Conservation (phyloP, 2,797 vertebrate species). For the Gallirallus australis region DNA sequence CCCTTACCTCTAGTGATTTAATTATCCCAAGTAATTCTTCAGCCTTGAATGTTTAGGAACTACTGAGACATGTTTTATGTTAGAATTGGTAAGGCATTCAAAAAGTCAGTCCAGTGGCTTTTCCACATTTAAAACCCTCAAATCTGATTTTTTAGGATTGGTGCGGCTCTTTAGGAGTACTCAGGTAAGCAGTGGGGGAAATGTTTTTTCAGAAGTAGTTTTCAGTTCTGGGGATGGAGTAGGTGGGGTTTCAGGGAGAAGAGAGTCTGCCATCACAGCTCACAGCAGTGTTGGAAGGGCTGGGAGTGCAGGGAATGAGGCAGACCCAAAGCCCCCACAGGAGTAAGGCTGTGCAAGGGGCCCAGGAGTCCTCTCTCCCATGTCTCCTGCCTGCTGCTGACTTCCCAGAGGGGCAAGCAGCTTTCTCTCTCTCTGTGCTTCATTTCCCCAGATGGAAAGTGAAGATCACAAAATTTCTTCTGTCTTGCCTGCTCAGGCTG, state of each 20-base stretch:
- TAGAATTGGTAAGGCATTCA: background rate
- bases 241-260: background rate
- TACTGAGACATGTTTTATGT: background rate
- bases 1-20: background rate
- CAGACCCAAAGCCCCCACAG: fast-evolving
- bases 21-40: background rate
- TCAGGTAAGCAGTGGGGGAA: background rate
- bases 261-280: background rate
- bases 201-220: background rate
- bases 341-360: fast-evolving
- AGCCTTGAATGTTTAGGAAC: background rate
- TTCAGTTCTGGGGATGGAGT: background rate
- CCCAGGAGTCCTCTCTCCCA: background rate
- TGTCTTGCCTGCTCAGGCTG: background rate
- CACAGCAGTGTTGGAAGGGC: background rate
- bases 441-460: background rate
- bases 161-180: background rate
- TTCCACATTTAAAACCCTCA: background rate
- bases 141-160: background rate
- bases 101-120: background rate
- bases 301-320: fast-evolving
- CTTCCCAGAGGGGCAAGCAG: background rate
- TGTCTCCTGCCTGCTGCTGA: background rate
- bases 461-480: background rate
- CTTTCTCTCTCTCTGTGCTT: background rate